Conservation (phyloP, 2,888 invertebrate species). For the Plagodis dolabraria region DNA sequence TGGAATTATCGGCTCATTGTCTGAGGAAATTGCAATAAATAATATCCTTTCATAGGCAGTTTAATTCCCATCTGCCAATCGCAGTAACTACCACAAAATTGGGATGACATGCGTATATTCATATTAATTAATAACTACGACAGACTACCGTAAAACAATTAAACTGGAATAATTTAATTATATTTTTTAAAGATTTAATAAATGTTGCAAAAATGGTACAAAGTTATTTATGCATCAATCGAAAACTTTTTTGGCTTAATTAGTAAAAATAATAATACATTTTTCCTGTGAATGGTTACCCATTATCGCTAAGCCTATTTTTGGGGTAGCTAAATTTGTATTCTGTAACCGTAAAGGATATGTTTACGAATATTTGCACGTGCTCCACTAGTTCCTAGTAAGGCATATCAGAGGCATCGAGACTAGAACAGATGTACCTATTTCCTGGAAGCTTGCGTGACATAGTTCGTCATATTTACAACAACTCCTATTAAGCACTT, state of each 20-base stretch:
- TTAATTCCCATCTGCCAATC: constrained; percentile 10
- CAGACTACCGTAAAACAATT: too few relatives aligned
- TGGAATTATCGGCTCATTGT: constrained; percentile 25
- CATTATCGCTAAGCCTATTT: constrained; percentile 13
- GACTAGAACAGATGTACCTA: constrained; percentile 49
- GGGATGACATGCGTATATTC: background rate
- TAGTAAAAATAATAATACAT: too few relatives aligned
- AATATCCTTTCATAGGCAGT: constrained; percentile 20
- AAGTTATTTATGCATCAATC: too few relatives aligned
- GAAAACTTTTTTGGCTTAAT: too few relatives aligned
- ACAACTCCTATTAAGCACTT: constrained; percentile 46
- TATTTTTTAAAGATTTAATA: too few relatives aligned
- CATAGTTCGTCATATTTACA: constrained; percentile 46
- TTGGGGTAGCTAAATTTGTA: background rate
- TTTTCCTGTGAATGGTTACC: background rate
- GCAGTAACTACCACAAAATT: background rate
- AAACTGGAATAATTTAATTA: too few relatives aligned
- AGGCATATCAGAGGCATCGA: constrained; percentile 50
- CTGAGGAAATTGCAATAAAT: constrained; percentile 19
- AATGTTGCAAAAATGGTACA: too few relatives aligned
- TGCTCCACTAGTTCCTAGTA: constrained; percentile 47
- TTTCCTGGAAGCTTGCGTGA: constrained; percentile 61
- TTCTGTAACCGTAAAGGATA: constrained; percentile 28
- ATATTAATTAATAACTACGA: background rate
- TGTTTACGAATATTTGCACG: constrained; percentile 58